Base-by-base conservation (phyloP, 37 sponge, comb jelly and placozoan genomes). In the Bolinopsis microptera region DNA sequence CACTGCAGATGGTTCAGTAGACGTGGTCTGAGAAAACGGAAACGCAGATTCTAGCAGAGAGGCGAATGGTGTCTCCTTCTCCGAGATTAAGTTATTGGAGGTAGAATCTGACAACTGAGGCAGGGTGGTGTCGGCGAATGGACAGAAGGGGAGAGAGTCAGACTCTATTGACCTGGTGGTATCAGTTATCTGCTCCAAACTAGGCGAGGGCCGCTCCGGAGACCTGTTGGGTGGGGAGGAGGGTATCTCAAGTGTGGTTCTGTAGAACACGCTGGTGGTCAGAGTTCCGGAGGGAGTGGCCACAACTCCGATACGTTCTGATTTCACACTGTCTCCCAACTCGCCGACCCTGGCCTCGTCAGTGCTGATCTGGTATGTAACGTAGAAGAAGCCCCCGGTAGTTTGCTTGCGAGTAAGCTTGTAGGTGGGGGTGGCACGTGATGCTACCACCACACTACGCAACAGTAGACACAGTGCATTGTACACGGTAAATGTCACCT, bases 41-140 rank as follows among this genome's bases (percentile, higher is more conserved):
- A 86, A 86, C 13, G 90, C 90, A 3, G 90, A 86, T 27, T 86
- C 90, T 33, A 86, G 61, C 5, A 86, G 90, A n/a, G 90, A 86
- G 1, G 90, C 90, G 39, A 86, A 86, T 1, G 90, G 90, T 0
- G 90, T 86, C 61, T 86, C 90, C 61, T 39, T 86, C 32, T 86
- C 90, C 5, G 34, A 35, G 61, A 86, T 26, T 3, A 41, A 3
- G 39, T 86, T 86, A 16, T 40, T n/a, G 16, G 90, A 86, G 32
- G 90, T 86, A 39, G 26, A 25, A 27, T 41, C 90, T 38, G 90
- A 39, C 31, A 86, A 77, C 37, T 77, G 90, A 18, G 61, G 61
- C 2, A 39, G 22, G 8, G 90, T 86, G 1, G 90, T 86, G 61
- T 86, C 90, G 16, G 90, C 90, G 36, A 86, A 86, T 0, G 90